phyloP scores from a whole-genome alignment of 2,797 vertebrate genomes.

The Mallotus villosus region DNA sequence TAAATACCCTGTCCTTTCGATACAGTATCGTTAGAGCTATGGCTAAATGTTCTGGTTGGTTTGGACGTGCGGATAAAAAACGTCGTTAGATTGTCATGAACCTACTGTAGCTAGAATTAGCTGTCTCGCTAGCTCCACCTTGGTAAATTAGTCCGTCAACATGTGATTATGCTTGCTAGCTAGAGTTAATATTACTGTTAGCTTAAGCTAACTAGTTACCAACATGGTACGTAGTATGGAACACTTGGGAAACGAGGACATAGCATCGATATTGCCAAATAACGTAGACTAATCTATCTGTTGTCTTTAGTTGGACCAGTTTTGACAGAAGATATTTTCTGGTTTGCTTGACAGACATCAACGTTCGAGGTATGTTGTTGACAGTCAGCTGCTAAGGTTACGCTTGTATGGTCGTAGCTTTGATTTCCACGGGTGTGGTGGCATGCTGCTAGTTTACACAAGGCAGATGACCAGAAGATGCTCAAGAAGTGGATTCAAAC shows the following conservation, averaged over 20 bases:
- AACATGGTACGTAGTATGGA: neutral
- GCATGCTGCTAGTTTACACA: no score
- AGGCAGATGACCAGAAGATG: no score
- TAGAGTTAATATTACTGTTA: neutral
- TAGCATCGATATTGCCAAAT: neutral
- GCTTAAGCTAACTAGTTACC: neutral
- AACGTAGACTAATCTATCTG: neutral
- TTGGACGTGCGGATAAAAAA: neutral
- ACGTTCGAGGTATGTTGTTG: no score
- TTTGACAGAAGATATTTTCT: no score
- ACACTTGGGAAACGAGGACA: neutral
- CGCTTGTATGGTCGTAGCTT: no score
- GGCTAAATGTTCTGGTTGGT: neutral
- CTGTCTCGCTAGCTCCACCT: neutral
- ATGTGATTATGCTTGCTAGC: neutral
- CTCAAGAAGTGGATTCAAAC: no score
- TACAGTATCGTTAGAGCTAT: constrained; percentile 6
- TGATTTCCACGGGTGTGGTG: no score
- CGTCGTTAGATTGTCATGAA: no score
- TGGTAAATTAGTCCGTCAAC: neutral
- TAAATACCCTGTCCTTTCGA: neutral
- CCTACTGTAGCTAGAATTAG: neutral
- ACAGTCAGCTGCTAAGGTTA: no score
- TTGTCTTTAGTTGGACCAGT: neutral
- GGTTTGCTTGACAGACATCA: no score